A percentile compares a stretch with the other conserved stretches of the same genome.
Conservation (phyloP, 2,888 invertebrate genomes). For the Hololepta plana region DNA sequence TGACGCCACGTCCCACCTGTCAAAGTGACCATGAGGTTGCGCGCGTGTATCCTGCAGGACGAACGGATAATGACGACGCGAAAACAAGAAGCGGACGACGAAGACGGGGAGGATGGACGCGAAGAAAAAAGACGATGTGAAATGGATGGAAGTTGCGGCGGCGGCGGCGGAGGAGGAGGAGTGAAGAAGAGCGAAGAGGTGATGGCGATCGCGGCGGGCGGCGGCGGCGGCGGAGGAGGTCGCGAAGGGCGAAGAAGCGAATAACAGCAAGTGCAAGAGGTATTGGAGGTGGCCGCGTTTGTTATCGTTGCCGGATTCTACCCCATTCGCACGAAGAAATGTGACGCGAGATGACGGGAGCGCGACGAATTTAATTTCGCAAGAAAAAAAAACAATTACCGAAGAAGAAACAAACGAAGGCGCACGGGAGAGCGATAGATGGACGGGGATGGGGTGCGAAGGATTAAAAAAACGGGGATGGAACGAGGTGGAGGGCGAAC, state of each 20-base stretch:
- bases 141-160: slow-evolving; percentile 2
- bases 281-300: slow-evolving; percentile 1
- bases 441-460: too few species aligned
- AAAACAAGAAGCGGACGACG: too few species aligned
- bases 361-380: too few species aligned
- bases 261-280: too few species aligned
- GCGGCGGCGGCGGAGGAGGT: slow-evolving; percentile 3
- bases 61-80: slow-evolving; percentile 1
- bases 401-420: slow-evolving; percentile 8
- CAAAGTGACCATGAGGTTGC: slow-evolving; percentile 28
- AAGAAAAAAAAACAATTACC: too few species aligned
- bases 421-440: slow-evolving; percentile 8
- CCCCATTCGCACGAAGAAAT: too few species aligned
- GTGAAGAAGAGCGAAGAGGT: slow-evolving; percentile 1
- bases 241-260: too few species aligned
- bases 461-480: too few species aligned
- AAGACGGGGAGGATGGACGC: not conserved
- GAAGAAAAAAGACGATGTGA: not conserved
- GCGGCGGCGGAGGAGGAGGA: slow-evolving; percentile 11
- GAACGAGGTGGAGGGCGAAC: too few species aligned
- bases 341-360: too few species aligned
- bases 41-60: slow-evolving; percentile 12
- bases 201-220: slow-evolving; percentile 2
- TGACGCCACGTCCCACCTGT: slow-evolving; percentile 23
- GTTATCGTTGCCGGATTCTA: too few species aligned